phyloP scores from a whole-genome alignment of 2,888 invertebrate genomes.

The Diadromus collaris region DNA sequence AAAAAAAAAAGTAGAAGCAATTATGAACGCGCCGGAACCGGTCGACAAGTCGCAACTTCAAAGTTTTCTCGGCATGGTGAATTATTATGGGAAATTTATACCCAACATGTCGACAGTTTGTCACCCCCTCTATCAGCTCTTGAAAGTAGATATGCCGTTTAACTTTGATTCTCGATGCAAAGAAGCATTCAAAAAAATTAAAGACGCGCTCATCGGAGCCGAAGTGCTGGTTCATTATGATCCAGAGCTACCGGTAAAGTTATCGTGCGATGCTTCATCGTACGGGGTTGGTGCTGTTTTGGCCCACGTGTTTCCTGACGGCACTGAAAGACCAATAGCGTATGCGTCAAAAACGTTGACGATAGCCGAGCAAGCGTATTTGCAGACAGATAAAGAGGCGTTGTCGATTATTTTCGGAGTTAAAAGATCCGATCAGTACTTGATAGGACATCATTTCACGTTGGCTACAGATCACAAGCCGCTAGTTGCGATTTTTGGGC shows the following conservation, averaged over 20 bases:
- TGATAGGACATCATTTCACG: conserved; percentile 62
- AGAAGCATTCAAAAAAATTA: neutral
- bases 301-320: conserved; percentile 56
- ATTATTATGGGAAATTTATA: conserved; percentile 38
- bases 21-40: neutral
- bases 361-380: conserved; percentile 62
- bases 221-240: conserved; percentile 34
- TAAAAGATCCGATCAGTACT: conserved; percentile 63
- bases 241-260: conserved; percentile 42
- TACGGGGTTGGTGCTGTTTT: conserved; percentile 71
- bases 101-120: conserved; percentile 18
- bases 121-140: conserved; percentile 10
- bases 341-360: conserved; percentile 63
- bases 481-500: conserved; percentile 45
- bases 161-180: conserved; percentile 57
- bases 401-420: conserved; percentile 67
- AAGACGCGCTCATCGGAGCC: neutral
- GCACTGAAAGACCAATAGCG: conserved; percentile 61
- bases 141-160: conserved; percentile 22
- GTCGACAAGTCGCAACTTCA: neutral
- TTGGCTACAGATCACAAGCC: conserved; percentile 62
- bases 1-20: conserved; percentile 18
- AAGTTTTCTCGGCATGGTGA: conserved; percentile 12
- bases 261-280: conserved; percentile 74
- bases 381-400: conserved; percentile 67